Conservation (phyloP, 2,797 vertebrate genomes). For the Busarellus nigricollis region DNA sequence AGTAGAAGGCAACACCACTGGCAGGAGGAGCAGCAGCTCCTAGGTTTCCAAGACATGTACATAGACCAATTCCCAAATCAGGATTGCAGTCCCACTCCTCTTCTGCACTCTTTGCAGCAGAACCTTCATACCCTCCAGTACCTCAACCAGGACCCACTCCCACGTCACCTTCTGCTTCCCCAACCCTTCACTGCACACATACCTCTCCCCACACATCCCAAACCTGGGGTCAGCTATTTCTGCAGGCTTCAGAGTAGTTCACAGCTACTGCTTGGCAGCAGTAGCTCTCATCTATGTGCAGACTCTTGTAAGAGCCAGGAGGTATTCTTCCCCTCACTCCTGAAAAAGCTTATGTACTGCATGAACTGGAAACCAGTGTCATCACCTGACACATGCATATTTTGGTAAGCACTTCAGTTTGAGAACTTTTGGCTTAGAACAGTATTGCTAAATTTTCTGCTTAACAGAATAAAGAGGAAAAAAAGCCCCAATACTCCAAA, state of each 20-base stretch:
- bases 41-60: not conserved
- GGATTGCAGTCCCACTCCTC: not conserved
- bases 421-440: not conserved
- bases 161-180: not conserved
- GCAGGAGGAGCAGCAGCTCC: not conserved
- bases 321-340: not conserved
- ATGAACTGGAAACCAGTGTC: not conserved
- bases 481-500: not conserved
- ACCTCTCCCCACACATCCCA: not conserved
- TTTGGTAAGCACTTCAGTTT: not conserved
- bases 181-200: accelerated
- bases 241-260: not conserved
- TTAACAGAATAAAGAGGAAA: not conserved
- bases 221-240: not conserved
- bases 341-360: not conserved
- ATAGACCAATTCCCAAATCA: not conserved
- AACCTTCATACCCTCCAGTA: not conserved
- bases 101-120: not conserved
- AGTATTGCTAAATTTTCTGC: not conserved
- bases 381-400: not conserved
- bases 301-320: not conserved
- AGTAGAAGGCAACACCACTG: not conserved
- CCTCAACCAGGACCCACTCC: not conserved
- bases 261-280: not conserved
- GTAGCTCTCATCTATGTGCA: not conserved